Evolutionary conservation across 2,113 vertebrate species (phyloP), one percentile per base, ranked within the genome.

Genomic region (Solenodon paradoxus): DNA sequence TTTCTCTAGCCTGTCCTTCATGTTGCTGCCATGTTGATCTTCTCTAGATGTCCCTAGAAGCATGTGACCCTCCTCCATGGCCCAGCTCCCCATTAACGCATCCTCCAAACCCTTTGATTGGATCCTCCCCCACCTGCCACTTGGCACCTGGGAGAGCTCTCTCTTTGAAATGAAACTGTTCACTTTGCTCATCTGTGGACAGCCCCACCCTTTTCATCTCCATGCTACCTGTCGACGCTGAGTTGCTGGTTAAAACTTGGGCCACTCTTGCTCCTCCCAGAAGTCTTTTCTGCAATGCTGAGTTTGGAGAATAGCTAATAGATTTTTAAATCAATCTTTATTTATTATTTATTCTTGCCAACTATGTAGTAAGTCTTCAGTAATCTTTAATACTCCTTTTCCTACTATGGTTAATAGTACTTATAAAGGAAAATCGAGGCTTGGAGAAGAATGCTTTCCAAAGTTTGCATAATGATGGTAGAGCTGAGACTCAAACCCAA

Each of bases 321-420:
- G 45, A 16, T 17, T 9, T n/a, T 38, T 1, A 51, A 5, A 5
- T 66, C 16, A 2, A n/a, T 86, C 45, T 55, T 38, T 49, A n/a
- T 6, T 82, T 7, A 5, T 66, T 72, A 80, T n/a, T 42, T 89
- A 16, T 83, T 95, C 47, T 53, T 71, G 47, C 57, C 53, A 84
- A 28, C 47, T 42, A 20, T 69, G 49, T 10, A 16, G 17, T 40
- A 20, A 75, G 66, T 72, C 49, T 17, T 86, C 40, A 45, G 0
- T 74, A 32, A 83, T 63, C 30, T 80, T 63, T 78, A 72, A 79
- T 61, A 32, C 1, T 66, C 19, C 38, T 45, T 68, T 80, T 69
- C 55, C 42, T 79, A 26, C 51, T 86, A 3, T 11, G 42, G 59
- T 40, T 69, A 30, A 8, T n/a, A 32, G 53, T 55, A 94, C 57